phyloP scores from a whole-genome alignment of 2,797 vertebrate genomes.

The Peromyscus melanophrys region DNA sequence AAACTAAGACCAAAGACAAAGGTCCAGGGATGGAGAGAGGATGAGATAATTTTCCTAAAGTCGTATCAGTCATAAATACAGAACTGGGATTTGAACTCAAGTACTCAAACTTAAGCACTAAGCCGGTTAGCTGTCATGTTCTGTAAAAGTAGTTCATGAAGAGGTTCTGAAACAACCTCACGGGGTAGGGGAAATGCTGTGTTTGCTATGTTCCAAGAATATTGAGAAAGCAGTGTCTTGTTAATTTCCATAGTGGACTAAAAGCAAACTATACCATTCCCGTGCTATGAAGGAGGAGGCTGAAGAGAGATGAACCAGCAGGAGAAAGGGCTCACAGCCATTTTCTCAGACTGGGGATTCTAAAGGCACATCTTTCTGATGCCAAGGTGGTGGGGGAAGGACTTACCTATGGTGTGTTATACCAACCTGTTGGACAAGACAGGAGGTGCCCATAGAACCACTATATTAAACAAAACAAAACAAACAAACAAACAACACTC shows the following conservation, averaged over 20 bases:
- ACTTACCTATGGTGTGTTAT: not conserved
- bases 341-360: not conserved
- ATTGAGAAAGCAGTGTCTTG: not conserved
- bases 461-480: not conserved
- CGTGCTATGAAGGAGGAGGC: not conserved
- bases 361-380: not conserved
- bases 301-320: not conserved
- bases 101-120: not conserved
- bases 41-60: conserved; percentile 28
- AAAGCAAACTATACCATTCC: not conserved
- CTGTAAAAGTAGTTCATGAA: not conserved
- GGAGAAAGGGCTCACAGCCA: not conserved
- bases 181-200: not conserved
- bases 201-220: not conserved
- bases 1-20: not conserved
- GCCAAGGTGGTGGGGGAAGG: not conserved
- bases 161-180: not conserved
- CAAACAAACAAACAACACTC: not conserved
- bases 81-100: conserved; percentile 5
- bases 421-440: not conserved
- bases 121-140: not conserved
- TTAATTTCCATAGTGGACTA: not conserved
- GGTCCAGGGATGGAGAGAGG: not conserved
- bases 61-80: not conserved
- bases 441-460: not conserved